phyloP scores from a whole-genome alignment of 30 jellyfish, hydroid and myxozoan genomes.

The Hydractinia echinata region DNA sequence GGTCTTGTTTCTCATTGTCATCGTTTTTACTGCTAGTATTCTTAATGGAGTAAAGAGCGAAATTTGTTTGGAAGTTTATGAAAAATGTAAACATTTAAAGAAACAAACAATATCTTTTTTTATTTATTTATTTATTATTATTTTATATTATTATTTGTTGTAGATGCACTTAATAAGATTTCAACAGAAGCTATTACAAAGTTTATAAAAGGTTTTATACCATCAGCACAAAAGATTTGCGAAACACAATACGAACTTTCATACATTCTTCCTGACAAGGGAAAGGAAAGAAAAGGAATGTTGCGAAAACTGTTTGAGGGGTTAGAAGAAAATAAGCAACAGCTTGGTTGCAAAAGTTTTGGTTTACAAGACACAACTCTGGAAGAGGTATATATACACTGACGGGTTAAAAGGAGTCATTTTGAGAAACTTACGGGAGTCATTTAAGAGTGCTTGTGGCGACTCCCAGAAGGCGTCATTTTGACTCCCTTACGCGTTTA shows the following conservation, averaged over 20 bases:
- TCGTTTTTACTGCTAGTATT: too few relatives aligned
- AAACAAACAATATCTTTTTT: too few relatives aligned
- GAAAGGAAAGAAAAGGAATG: constrained; percentile 44
- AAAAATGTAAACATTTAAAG: too few relatives aligned
- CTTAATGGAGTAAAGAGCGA: too few relatives aligned
- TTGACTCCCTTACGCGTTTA: too few relatives aligned
- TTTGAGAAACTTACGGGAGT: too few relatives aligned
- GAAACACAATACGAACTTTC: constrained; percentile 83
- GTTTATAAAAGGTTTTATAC: constrained; percentile 60
- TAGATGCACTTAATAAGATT: neutral
- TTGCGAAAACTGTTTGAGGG: constrained; percentile 50
- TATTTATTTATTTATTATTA: too few relatives aligned
- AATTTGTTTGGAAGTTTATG: too few relatives aligned
- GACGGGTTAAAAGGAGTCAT: too few relatives aligned
- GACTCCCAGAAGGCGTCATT: too few relatives aligned
- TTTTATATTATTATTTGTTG: neutral
- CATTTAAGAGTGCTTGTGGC: too few relatives aligned
- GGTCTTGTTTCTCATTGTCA: too few relatives aligned
- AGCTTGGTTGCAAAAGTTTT: constrained; percentile 67
- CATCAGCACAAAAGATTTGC: constrained; percentile 85
- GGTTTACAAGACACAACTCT: constrained; percentile 89
- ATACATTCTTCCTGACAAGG: constrained; percentile 72
- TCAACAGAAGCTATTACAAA: constrained; percentile 39
- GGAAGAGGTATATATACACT: constrained; percentile 85
- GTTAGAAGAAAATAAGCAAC: constrained; percentile 53